These are phyloP conservation scores for Penaeus chinensis DNA, from an alignment of 1,140 invertebrate species.

Conservation along the genomic window DNA sequence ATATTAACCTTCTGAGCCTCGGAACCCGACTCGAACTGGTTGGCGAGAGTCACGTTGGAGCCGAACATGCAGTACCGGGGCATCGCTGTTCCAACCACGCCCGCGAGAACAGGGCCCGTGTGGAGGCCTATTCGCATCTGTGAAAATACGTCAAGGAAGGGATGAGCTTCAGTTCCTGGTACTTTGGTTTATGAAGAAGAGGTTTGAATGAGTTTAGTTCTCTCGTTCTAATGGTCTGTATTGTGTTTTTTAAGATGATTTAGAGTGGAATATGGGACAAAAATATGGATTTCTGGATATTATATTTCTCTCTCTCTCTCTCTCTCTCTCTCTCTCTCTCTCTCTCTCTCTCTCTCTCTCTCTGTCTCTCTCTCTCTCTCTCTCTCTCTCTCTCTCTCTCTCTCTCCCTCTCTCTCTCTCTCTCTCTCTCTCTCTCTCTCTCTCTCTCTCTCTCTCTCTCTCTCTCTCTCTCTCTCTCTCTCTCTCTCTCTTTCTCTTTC, in stretches of 20 bases:
- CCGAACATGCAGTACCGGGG: constrained; percentile 91
- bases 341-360: neutral
- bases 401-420: neutral
- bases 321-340: neutral
- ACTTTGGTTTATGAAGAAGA: too few species aligned
- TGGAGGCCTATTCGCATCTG: constrained; percentile 96
- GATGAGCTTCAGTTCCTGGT: neutral
- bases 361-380: neutral
- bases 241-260: too few species aligned
- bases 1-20: constrained; percentile 91
- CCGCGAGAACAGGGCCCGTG: constrained; percentile 87
- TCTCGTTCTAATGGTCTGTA: too few species aligned
- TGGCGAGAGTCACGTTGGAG: constrained; percentile 92
- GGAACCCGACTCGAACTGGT: constrained; percentile 94
- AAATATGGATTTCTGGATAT: too few species aligned
- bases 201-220: too few species aligned
- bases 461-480: neutral
- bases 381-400: neutral
- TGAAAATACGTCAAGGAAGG: constrained; percentile 63
- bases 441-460: neutral
- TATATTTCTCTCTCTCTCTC: neutral
- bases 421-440: neutral
- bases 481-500: neutral
- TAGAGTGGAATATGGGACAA: too few species aligned
- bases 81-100: constrained; percentile 90